phyloP scores from a whole-genome alignment of 2,888 invertebrate genomes.

The Tiphia femorata region DNA sequence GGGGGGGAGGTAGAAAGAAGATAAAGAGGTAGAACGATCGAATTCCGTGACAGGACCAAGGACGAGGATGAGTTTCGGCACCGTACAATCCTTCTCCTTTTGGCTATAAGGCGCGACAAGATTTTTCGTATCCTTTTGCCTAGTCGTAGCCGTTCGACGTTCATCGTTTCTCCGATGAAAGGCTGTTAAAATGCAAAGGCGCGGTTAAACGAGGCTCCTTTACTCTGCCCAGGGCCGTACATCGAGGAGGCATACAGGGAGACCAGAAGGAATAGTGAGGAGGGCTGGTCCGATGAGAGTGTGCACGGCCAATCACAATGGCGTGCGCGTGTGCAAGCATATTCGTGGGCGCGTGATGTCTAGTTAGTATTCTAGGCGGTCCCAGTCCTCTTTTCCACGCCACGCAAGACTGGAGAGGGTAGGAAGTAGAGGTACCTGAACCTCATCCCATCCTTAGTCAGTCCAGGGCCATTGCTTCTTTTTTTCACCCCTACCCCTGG shows the following conservation, averaged over 20 bases:
- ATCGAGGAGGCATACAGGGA: background rate
- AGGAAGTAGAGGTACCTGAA: too few relatives aligned
- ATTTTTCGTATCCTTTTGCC: background rate
- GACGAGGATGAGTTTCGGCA: too few relatives aligned
- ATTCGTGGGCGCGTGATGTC: constrained; percentile 53
- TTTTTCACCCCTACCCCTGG: background rate
- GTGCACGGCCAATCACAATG: background rate
- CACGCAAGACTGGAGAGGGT: constrained; percentile 1
- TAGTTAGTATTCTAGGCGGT: constrained; percentile 64
- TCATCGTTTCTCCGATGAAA: constrained; percentile 36
- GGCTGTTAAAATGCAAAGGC: constrained; percentile 67
- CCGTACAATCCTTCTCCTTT: too few relatives aligned
- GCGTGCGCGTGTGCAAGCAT: constrained; percentile 13
- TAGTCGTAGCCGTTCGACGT: constrained; percentile 1
- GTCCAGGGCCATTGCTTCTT: constrained; percentile 9
- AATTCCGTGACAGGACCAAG: too few relatives aligned
- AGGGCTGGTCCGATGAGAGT: too few relatives aligned
- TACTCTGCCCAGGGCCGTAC: constrained; percentile 12
- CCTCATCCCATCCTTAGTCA: background rate
- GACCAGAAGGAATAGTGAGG: too few relatives aligned
- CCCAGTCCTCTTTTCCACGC: constrained; percentile 55
- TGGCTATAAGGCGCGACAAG: too few relatives aligned
- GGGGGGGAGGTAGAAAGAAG: too few relatives aligned
- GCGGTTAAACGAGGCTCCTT: constrained; percentile 58
- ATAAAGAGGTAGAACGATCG: too few relatives aligned